These are phyloP conservation scores for Phaedon cochleariae DNA, from an alignment of 2,888 invertebrate species.

Conservation along the genomic window DNA sequence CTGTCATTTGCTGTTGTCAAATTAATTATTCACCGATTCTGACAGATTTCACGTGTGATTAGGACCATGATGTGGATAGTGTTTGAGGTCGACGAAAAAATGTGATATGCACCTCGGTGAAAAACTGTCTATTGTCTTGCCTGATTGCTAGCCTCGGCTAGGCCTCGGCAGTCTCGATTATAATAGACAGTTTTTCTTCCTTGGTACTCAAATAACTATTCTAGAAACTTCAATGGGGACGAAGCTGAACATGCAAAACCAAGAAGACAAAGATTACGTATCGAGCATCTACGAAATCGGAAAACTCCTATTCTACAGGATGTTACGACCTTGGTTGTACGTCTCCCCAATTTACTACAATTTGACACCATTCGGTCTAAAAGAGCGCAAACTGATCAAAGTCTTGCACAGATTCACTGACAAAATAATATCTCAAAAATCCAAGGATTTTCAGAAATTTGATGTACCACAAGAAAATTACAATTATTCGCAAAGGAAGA, in stretches of 20 bases:
- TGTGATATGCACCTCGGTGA: too few relatives aligned
- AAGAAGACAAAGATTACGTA: constrained; percentile 43
- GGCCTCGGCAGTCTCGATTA: too few relatives aligned
- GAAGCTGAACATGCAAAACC: constrained; percentile 37
- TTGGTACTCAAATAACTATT: too few relatives aligned
- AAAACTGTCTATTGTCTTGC: too few relatives aligned
- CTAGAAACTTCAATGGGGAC: constrained; percentile 50
- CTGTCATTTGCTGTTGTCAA: too few relatives aligned
- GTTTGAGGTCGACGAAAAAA: too few relatives aligned
- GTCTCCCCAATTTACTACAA: constrained; percentile 31
- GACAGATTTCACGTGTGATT: too few relatives aligned
- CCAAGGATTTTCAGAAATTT: constrained; percentile 39
- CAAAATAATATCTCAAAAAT: constrained; percentile 43
- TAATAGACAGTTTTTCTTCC: too few relatives aligned
- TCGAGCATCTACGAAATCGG: constrained; percentile 44
- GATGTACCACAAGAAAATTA: constrained; percentile 49
- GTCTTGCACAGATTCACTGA: constrained; percentile 49
- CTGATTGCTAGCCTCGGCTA: too few relatives aligned
- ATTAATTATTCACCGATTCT: too few relatives aligned
- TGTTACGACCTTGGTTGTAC: constrained; percentile 48
- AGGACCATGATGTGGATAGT: too few relatives aligned
- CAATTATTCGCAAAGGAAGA: constrained; percentile 57
- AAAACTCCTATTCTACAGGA: constrained; percentile 38
- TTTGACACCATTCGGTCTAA: constrained; percentile 24
- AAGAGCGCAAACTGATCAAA: constrained; percentile 38